phyloP scores from a whole-genome alignment of 2,113 vertebrate species.

The Petrocephalus microphthalmus region DNA sequence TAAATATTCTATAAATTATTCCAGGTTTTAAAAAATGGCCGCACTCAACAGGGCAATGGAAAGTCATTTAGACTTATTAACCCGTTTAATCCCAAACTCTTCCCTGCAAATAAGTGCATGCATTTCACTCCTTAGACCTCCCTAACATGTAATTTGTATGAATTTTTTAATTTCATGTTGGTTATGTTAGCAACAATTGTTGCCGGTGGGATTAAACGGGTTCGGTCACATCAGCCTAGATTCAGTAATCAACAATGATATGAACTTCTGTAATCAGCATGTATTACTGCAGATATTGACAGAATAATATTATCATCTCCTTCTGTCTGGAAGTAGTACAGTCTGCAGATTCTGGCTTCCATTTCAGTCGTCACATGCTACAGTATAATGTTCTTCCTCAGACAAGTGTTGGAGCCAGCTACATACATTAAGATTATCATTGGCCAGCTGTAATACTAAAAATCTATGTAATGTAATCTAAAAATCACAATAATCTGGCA shows the following conservation, averaged over 20 bases:
- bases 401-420: not conserved
- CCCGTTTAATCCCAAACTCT: no score
- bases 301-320: not conserved
- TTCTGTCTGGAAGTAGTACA: not conserved
- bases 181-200: no score
- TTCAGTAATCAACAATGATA: not conserved
- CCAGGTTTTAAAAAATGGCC: not conserved
- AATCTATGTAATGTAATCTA: no score
- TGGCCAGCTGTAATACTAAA: not conserved
- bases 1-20: not conserved
- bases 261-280: not conserved
- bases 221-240: not conserved
- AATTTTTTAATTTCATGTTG: no score
- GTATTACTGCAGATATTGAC: not conserved
- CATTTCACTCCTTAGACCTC: no score
- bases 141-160: no score
- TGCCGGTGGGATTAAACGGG: no score
- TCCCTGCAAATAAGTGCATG: no score
- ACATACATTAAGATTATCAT: not conserved
- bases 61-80: not conserved
- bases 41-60: not conserved
- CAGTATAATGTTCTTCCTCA: not conserved
- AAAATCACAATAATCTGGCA: not conserved
- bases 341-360: not conserved
- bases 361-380: not conserved